phyloP scores from a whole-genome alignment of 1,140 invertebrate species.

The Heterodera carotae region DNA sequence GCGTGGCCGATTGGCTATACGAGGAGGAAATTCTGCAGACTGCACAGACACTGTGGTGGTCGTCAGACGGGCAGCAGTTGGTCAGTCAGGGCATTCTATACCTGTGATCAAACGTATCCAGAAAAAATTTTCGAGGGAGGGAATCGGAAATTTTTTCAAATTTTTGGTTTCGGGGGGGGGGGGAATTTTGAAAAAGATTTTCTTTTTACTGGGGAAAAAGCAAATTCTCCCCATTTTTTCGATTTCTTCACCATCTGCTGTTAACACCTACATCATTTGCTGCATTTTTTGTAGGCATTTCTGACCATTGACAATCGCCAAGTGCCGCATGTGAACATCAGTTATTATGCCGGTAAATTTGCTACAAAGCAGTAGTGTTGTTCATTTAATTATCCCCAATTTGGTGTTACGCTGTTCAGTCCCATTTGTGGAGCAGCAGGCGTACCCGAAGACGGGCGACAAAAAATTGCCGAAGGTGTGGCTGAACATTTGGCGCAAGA shows the following conservation, averaged over 20 bases:
- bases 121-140: not conserved
- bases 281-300: conserved; percentile 44
- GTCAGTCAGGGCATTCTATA: not conserved
- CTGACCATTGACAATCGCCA: conserved; percentile 52
- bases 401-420: conserved; percentile 15
- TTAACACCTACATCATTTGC: too few species aligned
- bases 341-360: conserved; percentile 24
- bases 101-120: too few species aligned
- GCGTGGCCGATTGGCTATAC: conserved; percentile 63
- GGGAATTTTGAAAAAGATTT: too few species aligned
- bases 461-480: conserved; percentile 44
- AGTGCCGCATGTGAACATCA: conserved; percentile 49
- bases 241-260: too few species aligned
- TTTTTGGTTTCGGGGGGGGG: too few species aligned
- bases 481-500: conserved; percentile 41
- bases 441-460: conserved; percentile 61
- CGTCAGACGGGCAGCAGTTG: conserved; percentile 47
- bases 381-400: too few species aligned
- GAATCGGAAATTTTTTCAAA: not conserved
- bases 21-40: conserved; percentile 59
- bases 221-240: not conserved
- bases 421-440: conserved; percentile 37
- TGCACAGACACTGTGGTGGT: conserved; percentile 62
- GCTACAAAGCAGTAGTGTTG: too few species aligned
- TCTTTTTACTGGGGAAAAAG: too few species aligned